phyloP scores from a whole-genome alignment of 1,140 invertebrate genomes.

The Melitaea cinxia region DNA sequence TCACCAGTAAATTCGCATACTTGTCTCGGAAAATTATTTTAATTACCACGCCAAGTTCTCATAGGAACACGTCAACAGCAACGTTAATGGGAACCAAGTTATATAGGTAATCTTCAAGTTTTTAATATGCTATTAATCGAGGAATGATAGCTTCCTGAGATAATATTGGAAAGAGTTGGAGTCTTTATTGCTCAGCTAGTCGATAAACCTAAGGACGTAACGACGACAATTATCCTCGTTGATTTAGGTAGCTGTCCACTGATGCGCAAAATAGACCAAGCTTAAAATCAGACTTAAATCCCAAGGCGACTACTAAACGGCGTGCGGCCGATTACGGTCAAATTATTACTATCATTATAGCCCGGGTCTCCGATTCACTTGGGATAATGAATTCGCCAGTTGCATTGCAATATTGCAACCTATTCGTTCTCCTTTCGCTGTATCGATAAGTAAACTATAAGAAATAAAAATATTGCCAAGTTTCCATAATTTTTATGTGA shows the following conservation, averaged over 20 bases:
- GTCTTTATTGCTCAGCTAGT: slow-evolving; percentile 42
- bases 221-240: slow-evolving; percentile 63
- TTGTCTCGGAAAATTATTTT: slow-evolving; percentile 55
- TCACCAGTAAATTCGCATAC: slow-evolving; percentile 57
- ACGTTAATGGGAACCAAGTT: background rate
- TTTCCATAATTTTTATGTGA: too few relatives aligned
- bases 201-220: slow-evolving; percentile 56
- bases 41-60: slow-evolving; percentile 47
- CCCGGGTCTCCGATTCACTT: slow-evolving; percentile 50
- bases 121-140: slow-evolving; percentile 10
- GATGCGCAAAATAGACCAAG: slow-evolving; percentile 70
- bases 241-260: slow-evolving; percentile 71
- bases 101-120: slow-evolving; percentile 3
- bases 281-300: slow-evolving; percentile 71
- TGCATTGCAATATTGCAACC: slow-evolving; percentile 56
- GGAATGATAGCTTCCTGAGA: background rate
- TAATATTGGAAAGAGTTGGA: slow-evolving; percentile 8
- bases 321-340: slow-evolving; percentile 71
- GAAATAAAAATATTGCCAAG: background rate
- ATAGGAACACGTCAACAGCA: slow-evolving; percentile 12
- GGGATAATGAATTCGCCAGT: slow-evolving; percentile 61
- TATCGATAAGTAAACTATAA: background rate
- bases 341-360: slow-evolving; percentile 78
- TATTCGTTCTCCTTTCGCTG: slow-evolving; percentile 33
- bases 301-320: slow-evolving; percentile 73